A percentile compares a stretch with the other conserved stretches of the same genome.
Conservation (phyloP, 2,888 invertebrate species). For the Mesorhabditis belari region DNA sequence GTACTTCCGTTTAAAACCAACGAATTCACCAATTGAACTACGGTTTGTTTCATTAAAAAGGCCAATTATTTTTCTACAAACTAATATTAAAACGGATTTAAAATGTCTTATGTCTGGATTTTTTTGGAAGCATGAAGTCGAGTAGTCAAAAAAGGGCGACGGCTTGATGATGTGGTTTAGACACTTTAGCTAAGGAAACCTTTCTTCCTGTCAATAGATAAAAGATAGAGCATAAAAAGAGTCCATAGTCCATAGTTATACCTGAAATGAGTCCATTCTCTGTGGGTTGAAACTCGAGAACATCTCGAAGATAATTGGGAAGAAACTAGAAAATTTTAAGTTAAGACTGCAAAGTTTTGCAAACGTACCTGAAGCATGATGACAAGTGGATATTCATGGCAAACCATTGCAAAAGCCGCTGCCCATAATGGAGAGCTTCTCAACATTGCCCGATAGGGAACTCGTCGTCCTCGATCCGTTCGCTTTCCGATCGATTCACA, state of each 20-base stretch:
- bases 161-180: no score
- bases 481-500: slow-evolving; percentile 49
- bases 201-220: no score
- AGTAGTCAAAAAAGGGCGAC: no score
- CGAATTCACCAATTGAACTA: no score
- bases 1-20: no score
- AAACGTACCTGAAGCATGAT: slow-evolving; percentile 38
- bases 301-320: slow-evolving; percentile 50
- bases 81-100: no score
- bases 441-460: slow-evolving; percentile 44
- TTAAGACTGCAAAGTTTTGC: not conserved
- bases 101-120: no score
- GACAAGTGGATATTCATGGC: slow-evolving; percentile 44
- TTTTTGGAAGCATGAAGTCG: no score
- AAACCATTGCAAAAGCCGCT: slow-evolving; percentile 41
- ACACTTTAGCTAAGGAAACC: no score
- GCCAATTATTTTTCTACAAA: no score
- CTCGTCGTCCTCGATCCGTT: slow-evolving; percentile 33
- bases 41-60: no score
- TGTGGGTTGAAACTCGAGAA: slow-evolving; percentile 49
- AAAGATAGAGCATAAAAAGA: not conserved
- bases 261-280: slow-evolving; percentile 36
- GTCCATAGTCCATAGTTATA: not conserved
- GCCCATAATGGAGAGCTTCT: slow-evolving; percentile 44
- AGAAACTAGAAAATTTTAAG: slow-evolving; percentile 26